Base-by-base conservation (phyloP, 2,888 invertebrate genomes). In the Tetanocera ferruginea region DNA sequence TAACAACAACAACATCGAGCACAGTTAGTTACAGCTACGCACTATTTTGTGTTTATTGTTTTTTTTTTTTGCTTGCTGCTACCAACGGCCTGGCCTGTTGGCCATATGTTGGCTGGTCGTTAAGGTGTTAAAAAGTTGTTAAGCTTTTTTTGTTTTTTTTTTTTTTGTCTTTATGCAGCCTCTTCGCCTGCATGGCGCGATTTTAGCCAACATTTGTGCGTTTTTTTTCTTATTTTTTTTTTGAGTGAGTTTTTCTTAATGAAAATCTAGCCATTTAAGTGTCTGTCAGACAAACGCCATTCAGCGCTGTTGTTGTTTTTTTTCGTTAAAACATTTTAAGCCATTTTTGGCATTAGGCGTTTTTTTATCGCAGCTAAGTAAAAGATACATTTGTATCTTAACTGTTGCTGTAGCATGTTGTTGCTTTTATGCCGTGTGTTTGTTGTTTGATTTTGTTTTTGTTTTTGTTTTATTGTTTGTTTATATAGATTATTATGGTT, bases 51-150 rank as follows among this genome's bases (percentile, higher is more conserved):
- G 23, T 52, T 52, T 8, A 3, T 75, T 3, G 52, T 67, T 14
- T 66, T 75, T 1, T 62, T 64, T 23, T 52, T 73, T 34, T 73
- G 57, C 34, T 37, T 74, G 49, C 25, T 74, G 25, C 23, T 52
- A 17, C 23, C 23, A 25, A 14, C 17, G 49, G 9, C 28, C 51
- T 73, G 49, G 9, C 28, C 51, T 73, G 19, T 43, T 43, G 49
- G 57, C 28, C 43, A 43, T 43, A 43, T 43, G 43, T 43, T 43
- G 14, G 43, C n/a, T 51, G 51, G 67, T 67, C 84, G 84, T 83
- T 85, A 84, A 88, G 87, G 88, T 88, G 87, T 87, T 87, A 86
- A 88, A 87, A 88, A 85, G 87, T 87, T 86, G 88, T 87, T 87
- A 87, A 86, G 86, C 86, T 85, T 84, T 85, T 86, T 87, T 87